These are phyloP conservation scores for Tinea pellionella DNA, from an alignment of 2,888 invertebrate species.

Conservation along the genomic window DNA sequence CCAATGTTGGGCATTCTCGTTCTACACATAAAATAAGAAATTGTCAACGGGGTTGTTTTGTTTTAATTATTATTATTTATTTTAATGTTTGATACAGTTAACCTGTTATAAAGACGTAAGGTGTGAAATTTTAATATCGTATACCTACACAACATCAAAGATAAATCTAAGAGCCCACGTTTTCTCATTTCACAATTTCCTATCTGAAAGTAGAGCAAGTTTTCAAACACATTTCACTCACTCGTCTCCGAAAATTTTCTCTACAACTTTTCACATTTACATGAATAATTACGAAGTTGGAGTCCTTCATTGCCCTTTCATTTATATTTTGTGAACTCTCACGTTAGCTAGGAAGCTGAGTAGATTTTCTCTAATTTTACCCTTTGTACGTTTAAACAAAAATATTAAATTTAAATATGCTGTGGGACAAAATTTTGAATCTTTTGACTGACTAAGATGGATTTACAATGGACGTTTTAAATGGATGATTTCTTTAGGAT, in stretches of 20 bases:
- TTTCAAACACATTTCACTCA: constrained; percentile 11
- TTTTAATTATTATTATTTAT: too few relatives aligned
- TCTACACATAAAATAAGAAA: too few relatives aligned
- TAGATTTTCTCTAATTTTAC: neutral
- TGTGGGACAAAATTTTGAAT: too few relatives aligned
- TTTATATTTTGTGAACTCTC: constrained; percentile 13
- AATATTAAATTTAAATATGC: neutral
- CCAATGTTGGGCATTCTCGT: too few relatives aligned
- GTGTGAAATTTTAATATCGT: too few relatives aligned
- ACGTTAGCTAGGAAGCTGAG: neutral
- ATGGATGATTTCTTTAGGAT: too few relatives aligned
- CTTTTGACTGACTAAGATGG: too few relatives aligned
- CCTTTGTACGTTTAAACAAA: neutral
- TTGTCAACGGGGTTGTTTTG: too few relatives aligned
- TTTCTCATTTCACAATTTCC: neutral
- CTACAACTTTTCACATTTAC: constrained; percentile 10
- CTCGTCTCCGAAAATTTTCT: constrained; percentile 6
- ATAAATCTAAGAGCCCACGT: neutral
- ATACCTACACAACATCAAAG: neutral
- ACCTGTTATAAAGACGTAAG: too few relatives aligned
- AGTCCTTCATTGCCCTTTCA: constrained; percentile 10
- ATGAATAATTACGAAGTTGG: constrained; percentile 10
- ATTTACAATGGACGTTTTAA: too few relatives aligned
- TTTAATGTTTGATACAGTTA: too few relatives aligned
- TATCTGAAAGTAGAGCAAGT: neutral